phyloP scores from a whole-genome alignment of 2,113 vertebrate genomes.

The Beaufortia kweichowensis region DNA sequence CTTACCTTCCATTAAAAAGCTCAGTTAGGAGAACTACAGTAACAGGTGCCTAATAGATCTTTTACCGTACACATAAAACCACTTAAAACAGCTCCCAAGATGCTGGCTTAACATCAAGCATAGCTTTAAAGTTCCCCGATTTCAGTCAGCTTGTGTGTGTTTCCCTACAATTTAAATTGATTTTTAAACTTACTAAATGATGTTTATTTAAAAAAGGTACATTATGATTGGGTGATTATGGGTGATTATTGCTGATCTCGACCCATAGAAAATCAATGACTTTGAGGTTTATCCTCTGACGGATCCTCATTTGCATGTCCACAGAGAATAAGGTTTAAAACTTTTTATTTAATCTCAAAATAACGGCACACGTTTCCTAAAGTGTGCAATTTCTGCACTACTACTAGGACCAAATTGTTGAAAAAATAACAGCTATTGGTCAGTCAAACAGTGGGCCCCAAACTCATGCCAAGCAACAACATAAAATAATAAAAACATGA shows the following conservation, averaged over 20 bases:
- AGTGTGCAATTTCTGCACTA: no score
- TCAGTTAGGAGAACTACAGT: slow-evolving; percentile 5
- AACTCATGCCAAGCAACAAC: not conserved
- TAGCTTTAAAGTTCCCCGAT: slow-evolving; percentile 3
- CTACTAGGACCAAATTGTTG: not conserved
- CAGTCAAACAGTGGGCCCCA: no score
- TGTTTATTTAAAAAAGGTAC: no score
- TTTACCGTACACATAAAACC: slow-evolving; percentile 23
- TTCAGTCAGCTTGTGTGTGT: slow-evolving; percentile 9
- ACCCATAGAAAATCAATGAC: slow-evolving; percentile 59
- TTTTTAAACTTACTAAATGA: no score
- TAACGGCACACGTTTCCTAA: slow-evolving; percentile 1
- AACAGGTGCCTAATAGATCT: slow-evolving; percentile 48
- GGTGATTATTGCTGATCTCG: slow-evolving; percentile 68
- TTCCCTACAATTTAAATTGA: no score
- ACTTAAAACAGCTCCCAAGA: slow-evolving; percentile 29
- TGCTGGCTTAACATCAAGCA: slow-evolving; percentile 8
- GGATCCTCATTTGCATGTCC: slow-evolving; percentile 55
- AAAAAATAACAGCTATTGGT: no score
- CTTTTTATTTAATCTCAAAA: slow-evolving; percentile 33
- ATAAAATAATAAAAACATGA: not conserved
- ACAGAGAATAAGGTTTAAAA: slow-evolving; percentile 11
- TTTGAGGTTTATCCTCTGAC: slow-evolving; percentile 56
- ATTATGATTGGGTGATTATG: no score
- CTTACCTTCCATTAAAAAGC: slow-evolving; percentile 21